Percentiles rank a stretch among this genome's conserved stretches.
These are phyloP conservation scores for Orchesella cincta DNA, from an alignment of 1,140 invertebrate species.

Conservation along the genomic window DNA sequence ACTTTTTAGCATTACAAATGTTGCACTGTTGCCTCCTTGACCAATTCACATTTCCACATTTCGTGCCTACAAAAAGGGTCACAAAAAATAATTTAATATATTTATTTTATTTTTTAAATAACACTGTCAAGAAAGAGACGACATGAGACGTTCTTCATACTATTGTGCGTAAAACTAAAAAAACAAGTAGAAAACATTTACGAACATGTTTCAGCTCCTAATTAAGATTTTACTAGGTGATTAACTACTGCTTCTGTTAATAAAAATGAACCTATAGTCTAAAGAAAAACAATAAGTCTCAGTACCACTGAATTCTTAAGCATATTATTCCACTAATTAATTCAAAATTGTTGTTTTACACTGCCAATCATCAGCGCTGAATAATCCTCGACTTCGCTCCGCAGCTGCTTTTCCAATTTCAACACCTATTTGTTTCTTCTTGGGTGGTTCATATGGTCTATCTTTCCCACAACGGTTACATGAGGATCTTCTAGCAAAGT, in stretches of 20 bases:
- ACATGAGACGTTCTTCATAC: not conserved
- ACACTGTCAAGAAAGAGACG: not conserved
- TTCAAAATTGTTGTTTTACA: constrained; percentile 93
- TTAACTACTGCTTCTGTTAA: too few species aligned
- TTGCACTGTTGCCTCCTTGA: constrained; percentile 94
- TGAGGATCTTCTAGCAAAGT: constrained; percentile 83
- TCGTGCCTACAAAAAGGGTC: too few species aligned
- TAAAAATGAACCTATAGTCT: too few species aligned
- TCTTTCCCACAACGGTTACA: constrained; percentile 88
- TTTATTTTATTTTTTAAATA: not conserved
- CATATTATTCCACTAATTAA: constrained; percentile 21
- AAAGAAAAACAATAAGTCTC: too few species aligned
- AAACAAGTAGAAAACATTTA: too few species aligned
- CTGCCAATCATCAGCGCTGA: constrained; percentile 98
- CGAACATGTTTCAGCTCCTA: too few species aligned
- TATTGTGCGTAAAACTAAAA: not conserved
- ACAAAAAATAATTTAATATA: constrained; percentile 24
- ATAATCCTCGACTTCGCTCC: constrained; percentile 97
- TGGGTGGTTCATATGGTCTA: constrained; percentile 64
- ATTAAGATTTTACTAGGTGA: too few species aligned
- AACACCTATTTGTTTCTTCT: constrained; percentile 88
- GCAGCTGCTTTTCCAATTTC: constrained; percentile 98
- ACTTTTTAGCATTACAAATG: constrained; percentile 98
- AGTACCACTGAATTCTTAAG: too few species aligned
- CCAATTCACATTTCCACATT: constrained; percentile 99